A percentile compares a stretch with the other conserved stretches of the same genome.
Evolutionary conservation across 2,797 vertebrate species (phyloP).

Genomic region (Leptodactylus fallax): DNA sequence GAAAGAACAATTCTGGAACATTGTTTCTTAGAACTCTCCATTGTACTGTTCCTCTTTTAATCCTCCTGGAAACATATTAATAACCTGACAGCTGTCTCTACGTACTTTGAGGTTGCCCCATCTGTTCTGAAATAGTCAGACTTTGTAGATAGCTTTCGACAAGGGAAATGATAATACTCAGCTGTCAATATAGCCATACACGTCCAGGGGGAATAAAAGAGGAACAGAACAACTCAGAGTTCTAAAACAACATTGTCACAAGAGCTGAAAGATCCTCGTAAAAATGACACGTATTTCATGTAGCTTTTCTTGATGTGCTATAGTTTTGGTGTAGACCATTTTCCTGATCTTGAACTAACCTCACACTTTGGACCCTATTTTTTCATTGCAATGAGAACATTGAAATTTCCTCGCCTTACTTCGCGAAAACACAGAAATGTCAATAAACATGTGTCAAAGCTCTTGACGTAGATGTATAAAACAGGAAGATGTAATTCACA

Average conservation of each 20-base stretch:
- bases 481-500: conserved; percentile 38
- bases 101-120: no score
- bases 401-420: not conserved
- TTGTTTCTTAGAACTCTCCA: no score
- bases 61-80: no score
- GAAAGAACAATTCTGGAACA: no score
- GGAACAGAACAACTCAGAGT: not conserved
- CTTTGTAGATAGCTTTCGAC: no score
- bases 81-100: no score
- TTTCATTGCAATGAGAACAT: not conserved
- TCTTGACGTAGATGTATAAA: conserved; percentile 30
- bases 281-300: not conserved
- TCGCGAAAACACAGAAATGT: conserved; percentile 26
- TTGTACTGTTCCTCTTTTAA: no score
- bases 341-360: not conserved
- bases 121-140: not conserved
- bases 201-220: not conserved
- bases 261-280: not conserved
- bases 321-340: not conserved
- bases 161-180: no score
- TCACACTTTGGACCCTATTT: not conserved
- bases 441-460: conserved; percentile 50
- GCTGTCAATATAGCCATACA: not conserved
- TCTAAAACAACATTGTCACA: not conserved
- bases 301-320: not conserved